Conservation (phyloP, 1,140 invertebrate species). For the Pseudobourletiella spinata region DNA sequence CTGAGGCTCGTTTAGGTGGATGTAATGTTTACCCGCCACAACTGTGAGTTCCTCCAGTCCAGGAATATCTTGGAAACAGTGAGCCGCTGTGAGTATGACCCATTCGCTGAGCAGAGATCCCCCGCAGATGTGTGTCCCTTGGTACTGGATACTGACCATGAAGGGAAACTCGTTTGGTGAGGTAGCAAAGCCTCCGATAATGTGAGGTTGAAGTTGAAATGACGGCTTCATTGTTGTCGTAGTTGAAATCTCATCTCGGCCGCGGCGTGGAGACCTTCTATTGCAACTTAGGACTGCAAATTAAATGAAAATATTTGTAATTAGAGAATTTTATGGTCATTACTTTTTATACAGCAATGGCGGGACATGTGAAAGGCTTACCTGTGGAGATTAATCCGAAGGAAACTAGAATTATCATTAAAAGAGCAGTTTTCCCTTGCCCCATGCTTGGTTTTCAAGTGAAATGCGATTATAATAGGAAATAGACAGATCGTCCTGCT, state of each 20-base stretch:
- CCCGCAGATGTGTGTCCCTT: background rate
- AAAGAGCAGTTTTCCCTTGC: no score
- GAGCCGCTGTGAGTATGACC: background rate
- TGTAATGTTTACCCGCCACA: background rate
- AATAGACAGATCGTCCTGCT: no score
- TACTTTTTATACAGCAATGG: background rate
- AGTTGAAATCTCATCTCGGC: background rate
- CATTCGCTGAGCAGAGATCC: background rate
- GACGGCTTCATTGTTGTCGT: background rate
- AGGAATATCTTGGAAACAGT: background rate
- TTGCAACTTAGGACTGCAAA: background rate
- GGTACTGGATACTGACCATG: background rate
- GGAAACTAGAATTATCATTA: no score
- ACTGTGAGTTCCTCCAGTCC: background rate
- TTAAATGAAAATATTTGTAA: background rate
- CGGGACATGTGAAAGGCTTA: no score
- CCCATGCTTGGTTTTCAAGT: no score
- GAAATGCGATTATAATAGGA: no score
- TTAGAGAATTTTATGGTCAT: background rate
- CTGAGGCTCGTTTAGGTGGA: background rate
- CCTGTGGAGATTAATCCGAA: no score
- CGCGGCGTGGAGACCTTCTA: background rate
- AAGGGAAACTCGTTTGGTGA: background rate
- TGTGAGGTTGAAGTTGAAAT: background rate
- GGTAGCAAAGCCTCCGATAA: background rate